These are phyloP conservation scores for Heliconius nattereri DNA, from an alignment of 1,140 invertebrate genomes.

Conservation along the genomic window DNA sequence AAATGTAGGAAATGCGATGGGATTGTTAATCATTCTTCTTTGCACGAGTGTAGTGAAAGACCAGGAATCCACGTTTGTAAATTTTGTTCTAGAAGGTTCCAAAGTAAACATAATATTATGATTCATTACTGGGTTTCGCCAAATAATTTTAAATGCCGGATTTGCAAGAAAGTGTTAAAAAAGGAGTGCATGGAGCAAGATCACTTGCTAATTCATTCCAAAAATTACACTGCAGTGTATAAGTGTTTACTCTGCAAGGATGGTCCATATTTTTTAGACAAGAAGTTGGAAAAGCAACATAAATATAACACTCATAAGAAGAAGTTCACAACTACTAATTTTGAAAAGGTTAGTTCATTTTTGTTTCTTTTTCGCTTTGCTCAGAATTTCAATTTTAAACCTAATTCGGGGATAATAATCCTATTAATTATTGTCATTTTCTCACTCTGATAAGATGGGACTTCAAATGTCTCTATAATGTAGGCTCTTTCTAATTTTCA, in stretches of 20 bases:
- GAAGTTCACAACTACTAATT: not conserved
- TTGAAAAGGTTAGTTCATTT: not conserved
- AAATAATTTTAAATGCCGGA: slow-evolving; percentile 8
- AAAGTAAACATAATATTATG: not conserved
- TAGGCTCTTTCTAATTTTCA: not conserved
- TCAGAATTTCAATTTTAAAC: too few species aligned
- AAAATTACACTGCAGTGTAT: slow-evolving; percentile 39
- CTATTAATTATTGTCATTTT: too few species aligned
- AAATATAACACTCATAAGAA: not conserved
- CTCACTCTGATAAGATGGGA: too few species aligned
- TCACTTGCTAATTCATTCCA: slow-evolving; percentile 43
- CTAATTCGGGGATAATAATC: too few species aligned
- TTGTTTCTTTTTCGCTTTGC: too few species aligned
- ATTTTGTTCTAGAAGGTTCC: slow-evolving; percentile 34
- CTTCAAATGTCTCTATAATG: not conserved
- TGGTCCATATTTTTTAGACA: slow-evolving; percentile 8
- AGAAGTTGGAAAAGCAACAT: not conserved
- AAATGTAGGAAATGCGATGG: slow-evolving; percentile 16
- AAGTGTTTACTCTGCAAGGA: slow-evolving; percentile 35
- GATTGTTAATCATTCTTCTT: not conserved
- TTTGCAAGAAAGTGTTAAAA: slow-evolving; percentile 30
- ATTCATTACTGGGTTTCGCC: slow-evolving; percentile 21
- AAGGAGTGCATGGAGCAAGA: slow-evolving; percentile 37
- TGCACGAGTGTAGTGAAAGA: slow-evolving; percentile 12
- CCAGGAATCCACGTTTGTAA: slow-evolving; percentile 15